phyloP scores from a whole-genome alignment of 2,797 vertebrate genomes.

The Chaunax sp. region DNA sequence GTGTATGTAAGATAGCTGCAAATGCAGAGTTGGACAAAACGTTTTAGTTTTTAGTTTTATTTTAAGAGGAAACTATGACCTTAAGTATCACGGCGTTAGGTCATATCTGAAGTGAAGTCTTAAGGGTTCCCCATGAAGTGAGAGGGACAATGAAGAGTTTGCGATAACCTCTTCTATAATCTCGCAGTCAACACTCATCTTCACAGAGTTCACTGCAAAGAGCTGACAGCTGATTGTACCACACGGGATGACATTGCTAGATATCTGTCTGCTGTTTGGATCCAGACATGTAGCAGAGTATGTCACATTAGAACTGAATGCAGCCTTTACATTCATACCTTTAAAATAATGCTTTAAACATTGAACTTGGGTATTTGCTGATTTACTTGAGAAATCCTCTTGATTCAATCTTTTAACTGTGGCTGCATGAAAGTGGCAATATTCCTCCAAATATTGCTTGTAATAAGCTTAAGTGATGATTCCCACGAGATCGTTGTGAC shows the following conservation, averaged over 20 bases:
- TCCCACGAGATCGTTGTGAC: not conserved
- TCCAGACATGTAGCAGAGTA: not conserved
- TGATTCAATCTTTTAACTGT: slow-evolving; percentile 13
- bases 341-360: not conserved
- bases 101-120: slow-evolving; percentile 11
- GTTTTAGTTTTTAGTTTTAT: not conserved
- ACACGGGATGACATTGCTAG: not conserved
- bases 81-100: not conserved
- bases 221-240: slow-evolving; percentile 27
- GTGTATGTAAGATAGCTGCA: not conserved
- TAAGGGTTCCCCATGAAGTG: slow-evolving; percentile 19
- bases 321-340: not conserved
- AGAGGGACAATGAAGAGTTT: slow-evolving; percentile 48
- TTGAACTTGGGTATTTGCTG: not conserved
- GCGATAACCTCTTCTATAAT: slow-evolving; percentile 47
- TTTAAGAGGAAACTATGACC: not conserved
- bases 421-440: slow-evolving; percentile 1
- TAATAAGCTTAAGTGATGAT: slow-evolving; percentile 8
- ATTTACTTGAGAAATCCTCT: slow-evolving; percentile 14
- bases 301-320: not conserved
- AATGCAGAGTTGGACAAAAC: not conserved
- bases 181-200: slow-evolving; percentile 40
- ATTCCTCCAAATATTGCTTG: slow-evolving; percentile 10
- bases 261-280: slow-evolving; percentile 13
- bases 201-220: slow-evolving; percentile 34